These are phyloP conservation scores for Drosophila rhopaloa DNA, from an alignment of 1,140 invertebrate genomes.

Conservation along the genomic window DNA sequence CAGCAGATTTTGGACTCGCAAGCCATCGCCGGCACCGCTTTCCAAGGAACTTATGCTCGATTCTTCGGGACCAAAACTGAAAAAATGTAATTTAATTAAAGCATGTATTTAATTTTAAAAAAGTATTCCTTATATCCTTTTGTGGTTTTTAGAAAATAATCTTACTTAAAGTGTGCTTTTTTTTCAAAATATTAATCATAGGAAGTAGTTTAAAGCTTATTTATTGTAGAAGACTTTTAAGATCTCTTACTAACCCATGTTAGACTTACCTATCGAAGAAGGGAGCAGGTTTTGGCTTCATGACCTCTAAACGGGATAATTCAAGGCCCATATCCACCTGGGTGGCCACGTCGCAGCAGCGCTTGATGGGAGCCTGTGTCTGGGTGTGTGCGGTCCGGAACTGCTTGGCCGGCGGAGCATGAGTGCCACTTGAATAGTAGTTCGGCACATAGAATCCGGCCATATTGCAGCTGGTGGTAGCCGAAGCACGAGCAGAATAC, in stretches of 20 bases:
- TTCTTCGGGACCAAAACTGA: not conserved
- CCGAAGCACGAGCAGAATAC: slow-evolving; percentile 42
- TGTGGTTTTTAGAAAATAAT: too few relatives aligned
- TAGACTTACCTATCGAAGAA: slow-evolving; percentile 18
- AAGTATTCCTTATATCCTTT: too few relatives aligned
- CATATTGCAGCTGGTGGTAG: slow-evolving; percentile 37
- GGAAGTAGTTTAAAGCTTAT: too few relatives aligned
- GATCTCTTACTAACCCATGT: too few relatives aligned
- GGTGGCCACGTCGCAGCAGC: slow-evolving; percentile 44
- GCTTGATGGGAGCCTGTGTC: not conserved
- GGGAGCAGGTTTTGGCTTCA: not conserved
- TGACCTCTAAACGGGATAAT: not conserved
- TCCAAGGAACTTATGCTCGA: slow-evolving; percentile 21
- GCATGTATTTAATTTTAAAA: too few relatives aligned
- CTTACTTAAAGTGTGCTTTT: too few relatives aligned
- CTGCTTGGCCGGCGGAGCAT: slow-evolving; percentile 13
- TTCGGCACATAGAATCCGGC: slow-evolving; percentile 22
- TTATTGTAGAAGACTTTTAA: too few relatives aligned
- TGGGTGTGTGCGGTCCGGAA: slow-evolving; percentile 26
- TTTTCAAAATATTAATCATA: too few relatives aligned
- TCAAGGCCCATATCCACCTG: slow-evolving; percentile 31
- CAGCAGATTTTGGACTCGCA: slow-evolving; percentile 10
- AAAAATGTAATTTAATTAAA: not conserved
- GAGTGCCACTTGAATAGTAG: not conserved
- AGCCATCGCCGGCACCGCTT: slow-evolving; percentile 20